phyloP scores from a whole-genome alignment of 2,113 vertebrate species.

The Strix uralensis region DNA sequence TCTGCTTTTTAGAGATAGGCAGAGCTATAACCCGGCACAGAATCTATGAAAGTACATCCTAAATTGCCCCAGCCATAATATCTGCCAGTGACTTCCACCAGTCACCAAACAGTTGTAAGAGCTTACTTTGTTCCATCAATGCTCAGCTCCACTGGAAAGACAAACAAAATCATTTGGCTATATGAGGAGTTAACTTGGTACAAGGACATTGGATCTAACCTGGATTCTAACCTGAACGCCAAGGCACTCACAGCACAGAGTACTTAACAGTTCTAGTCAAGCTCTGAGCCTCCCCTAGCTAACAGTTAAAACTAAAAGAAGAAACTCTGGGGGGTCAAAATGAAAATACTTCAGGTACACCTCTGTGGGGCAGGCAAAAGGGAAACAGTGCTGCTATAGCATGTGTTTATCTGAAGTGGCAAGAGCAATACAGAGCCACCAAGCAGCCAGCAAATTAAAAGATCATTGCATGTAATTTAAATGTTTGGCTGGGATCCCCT shows the following conservation, averaged over 20 bases:
- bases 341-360: not conserved
- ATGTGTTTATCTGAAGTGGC: not conserved
- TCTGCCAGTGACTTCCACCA: not conserved
- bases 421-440: not conserved
- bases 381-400: not conserved
- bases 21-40: not conserved
- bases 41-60: not conserved
- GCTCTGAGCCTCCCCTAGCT: not conserved
- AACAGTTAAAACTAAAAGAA: not conserved
- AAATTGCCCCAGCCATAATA: not conserved
- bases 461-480: not conserved
- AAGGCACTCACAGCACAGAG: not conserved
- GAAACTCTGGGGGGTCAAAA: not conserved
- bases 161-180: not conserved
- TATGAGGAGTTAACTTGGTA: not conserved
- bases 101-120: not conserved
- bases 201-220: not conserved
- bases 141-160: not conserved
- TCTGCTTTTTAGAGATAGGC: not conserved
- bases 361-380: not conserved
- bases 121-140: not conserved
- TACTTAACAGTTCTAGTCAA: not conserved
- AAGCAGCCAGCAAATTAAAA: not conserved
- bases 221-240: not conserved
- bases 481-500: not conserved